A percentile compares a stretch with the other conserved stretches of the same genome.
Evolutionary conservation across 2,113 vertebrate genomes (phyloP).

Genomic region (Alosa alosa): DNA sequence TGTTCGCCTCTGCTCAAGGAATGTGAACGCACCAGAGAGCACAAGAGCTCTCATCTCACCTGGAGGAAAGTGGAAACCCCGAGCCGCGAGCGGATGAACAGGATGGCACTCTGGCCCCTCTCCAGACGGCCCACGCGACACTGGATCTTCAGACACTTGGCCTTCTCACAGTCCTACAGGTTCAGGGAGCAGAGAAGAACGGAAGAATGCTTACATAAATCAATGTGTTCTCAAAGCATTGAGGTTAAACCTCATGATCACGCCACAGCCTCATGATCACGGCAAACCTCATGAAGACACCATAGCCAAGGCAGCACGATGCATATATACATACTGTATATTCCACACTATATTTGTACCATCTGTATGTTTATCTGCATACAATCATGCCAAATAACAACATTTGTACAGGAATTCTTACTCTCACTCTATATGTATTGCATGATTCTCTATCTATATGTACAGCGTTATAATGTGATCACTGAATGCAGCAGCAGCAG

Average conservation of each 20-base stretch:
- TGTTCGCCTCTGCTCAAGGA: no score
- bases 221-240: not conserved
- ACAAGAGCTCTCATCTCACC: constrained; percentile 63
- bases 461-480: not conserved
- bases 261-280: not conserved
- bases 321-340: not conserved
- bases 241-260: not conserved
- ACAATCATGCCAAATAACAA: not conserved
- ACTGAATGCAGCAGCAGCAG: not conserved
- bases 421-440: not conserved
- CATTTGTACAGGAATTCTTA: not conserved
- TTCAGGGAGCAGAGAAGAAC: not conserved
- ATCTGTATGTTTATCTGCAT: not conserved
- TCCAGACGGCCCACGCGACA: constrained; percentile 93
- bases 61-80: constrained; percentile 87
- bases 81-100: constrained; percentile 86
- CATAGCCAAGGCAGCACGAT: not conserved
- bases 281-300: not conserved
- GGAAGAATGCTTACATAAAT: not conserved
- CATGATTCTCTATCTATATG: not conserved
- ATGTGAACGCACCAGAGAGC: not conserved
- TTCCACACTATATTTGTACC: not conserved
- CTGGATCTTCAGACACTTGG: constrained; percentile 80
- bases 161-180: constrained; percentile 79
- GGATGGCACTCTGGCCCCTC: constrained; percentile 84